Conservation (phyloP, 1,140 invertebrate species). For the Camponotus floridanus region DNA sequence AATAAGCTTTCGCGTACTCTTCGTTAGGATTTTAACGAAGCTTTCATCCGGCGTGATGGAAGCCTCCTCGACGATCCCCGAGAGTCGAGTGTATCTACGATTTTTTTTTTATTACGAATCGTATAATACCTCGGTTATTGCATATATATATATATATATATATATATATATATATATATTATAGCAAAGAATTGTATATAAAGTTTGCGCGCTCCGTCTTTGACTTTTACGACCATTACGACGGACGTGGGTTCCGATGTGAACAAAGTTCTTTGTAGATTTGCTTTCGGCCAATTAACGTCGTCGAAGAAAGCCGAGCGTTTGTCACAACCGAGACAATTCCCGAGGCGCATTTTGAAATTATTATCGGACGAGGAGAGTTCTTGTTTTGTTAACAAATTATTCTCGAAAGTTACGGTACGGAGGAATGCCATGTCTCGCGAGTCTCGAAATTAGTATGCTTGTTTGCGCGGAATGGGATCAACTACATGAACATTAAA, state of each 20-base stretch:
- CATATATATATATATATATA: background rate
- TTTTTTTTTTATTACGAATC: constrained; percentile 11
- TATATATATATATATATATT: background rate
- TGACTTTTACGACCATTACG: background rate
- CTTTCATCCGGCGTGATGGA: constrained; percentile 41
- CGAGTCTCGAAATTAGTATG: constrained; percentile 32
- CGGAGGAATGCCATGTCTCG: constrained; percentile 3
- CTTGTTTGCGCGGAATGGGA: background rate
- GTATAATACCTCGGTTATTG: constrained; percentile 10
- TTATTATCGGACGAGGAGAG: background rate
- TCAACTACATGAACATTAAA: constrained; percentile 25
- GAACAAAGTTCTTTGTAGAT: constrained; percentile 18
- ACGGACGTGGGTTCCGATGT: background rate
- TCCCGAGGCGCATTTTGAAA: background rate
- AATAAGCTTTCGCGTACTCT: constrained; percentile 54
- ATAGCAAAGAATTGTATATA: background rate
- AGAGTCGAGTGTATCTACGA: background rate
- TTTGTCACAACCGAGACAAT: constrained; percentile 29
- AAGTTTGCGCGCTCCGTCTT: background rate
- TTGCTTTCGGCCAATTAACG: constrained; percentile 34
- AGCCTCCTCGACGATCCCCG: background rate
- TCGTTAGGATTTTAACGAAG: constrained; percentile 62
- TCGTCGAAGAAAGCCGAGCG: constrained; percentile 16
- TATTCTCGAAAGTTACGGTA: constrained; percentile 41
- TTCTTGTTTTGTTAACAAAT: constrained; percentile 42